Evolutionary conservation across 2,888 invertebrate genomes (phyloP), one percentile per base, ranked within the genome.

Genomic region (Metallyticus violacea): DNA sequence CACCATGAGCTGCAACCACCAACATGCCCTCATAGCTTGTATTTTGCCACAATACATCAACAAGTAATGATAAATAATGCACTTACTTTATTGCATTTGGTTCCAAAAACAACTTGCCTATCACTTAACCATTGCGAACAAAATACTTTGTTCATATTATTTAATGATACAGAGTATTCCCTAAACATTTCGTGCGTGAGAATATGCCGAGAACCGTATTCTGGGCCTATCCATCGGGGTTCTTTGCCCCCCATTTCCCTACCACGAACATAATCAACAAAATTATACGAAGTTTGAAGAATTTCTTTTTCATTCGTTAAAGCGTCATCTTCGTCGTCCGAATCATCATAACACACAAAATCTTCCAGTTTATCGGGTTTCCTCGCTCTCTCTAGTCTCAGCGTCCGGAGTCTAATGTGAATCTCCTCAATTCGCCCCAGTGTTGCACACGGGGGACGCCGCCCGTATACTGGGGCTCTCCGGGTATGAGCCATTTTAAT

Each of bases 121-220:
- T 98, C 97, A 89, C 97, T 97, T 77, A 99, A 93, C 99, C 99
- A 99, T 91, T 98, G 96, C 0, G 98, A 98, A 91, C 98, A 98
- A 93, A 99, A 99, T 87, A 97, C 97, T 92, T 97, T 97, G 92
- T 97, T 97, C 94, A 97, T 96, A 91, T 96, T 97, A 89, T 96
- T 96, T 88, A 97, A 93, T 91, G 94, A 95, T 90, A 97, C 95
- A 9, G 97, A 95, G 27, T 96, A 96, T 92, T 97, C 97, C 89
- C 96, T 95, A 90, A 97, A 95, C 94, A 97, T 96, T 92, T 97
- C 97, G 91, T 97, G 97, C 0, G 97, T 97, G 88, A 97, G 93
- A 92, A 97, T 97, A 92, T 97, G 97, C 3, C 97, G 94, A 6
- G 97, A 97, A 26, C 97, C 97, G 91, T 97, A 97, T 88, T 97